Conservation (phyloP, 1,140 invertebrate genomes). For the Pachyrhynchus sulphureomaculatus region DNA sequence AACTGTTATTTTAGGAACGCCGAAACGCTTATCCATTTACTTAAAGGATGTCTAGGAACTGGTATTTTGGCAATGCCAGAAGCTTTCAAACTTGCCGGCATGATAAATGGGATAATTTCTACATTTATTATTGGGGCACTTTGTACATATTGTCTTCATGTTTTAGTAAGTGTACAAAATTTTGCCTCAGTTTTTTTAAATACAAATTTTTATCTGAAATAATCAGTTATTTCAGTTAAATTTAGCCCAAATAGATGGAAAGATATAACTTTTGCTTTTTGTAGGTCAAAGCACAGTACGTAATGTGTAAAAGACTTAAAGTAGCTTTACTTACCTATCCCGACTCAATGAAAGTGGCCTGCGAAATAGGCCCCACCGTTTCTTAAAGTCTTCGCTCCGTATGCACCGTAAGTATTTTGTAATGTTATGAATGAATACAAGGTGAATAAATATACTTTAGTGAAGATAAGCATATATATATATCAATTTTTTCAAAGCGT, state of each 20-base stretch:
- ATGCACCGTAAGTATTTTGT: slow-evolving; percentile 53
- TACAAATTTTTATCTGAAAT: too few relatives aligned
- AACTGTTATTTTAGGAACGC: slow-evolving; percentile 68
- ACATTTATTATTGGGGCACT: slow-evolving; percentile 69
- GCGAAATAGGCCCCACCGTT: slow-evolving; percentile 60
- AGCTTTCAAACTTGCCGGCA: slow-evolving; percentile 77
- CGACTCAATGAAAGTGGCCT: slow-evolving; percentile 63
- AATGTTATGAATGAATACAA: too few relatives aligned
- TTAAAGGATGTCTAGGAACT: slow-evolving; percentile 85
- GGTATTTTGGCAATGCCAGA: slow-evolving; percentile 87
- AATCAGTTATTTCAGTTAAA: too few relatives aligned
- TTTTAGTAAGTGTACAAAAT: slow-evolving; percentile 63
- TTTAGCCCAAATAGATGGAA: too few relatives aligned
- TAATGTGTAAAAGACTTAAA: slow-evolving; percentile 47
- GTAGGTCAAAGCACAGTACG: slow-evolving; percentile 49
- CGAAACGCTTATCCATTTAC: slow-evolving; percentile 76
- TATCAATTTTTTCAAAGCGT: too few relatives aligned
- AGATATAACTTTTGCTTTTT: too few relatives aligned
- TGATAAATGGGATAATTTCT: slow-evolving; percentile 63
- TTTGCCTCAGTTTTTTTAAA: too few relatives aligned
- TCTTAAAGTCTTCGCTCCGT: slow-evolving; percentile 58
- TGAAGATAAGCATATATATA: background rate
- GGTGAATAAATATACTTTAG: too few relatives aligned
- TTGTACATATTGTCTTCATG: slow-evolving; percentile 78
- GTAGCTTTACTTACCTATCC: slow-evolving; percentile 58